Conservation (phyloP, 2,113 vertebrate genomes). For the Hepsetus odoe region DNA sequence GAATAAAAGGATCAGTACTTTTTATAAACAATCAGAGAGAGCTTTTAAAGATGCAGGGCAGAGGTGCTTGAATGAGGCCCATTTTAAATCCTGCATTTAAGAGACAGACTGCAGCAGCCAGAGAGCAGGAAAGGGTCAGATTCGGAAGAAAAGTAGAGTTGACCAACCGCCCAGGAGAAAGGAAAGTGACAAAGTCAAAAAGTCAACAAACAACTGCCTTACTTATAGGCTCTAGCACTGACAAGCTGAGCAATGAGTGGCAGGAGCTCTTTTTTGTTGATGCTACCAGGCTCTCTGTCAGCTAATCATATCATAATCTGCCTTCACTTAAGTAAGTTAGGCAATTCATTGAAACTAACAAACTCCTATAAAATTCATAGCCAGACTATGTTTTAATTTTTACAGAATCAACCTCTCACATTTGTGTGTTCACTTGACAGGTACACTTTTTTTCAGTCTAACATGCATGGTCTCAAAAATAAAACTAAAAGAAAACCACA, state of each 20-base stretch:
- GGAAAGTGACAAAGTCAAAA: not conserved
- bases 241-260: slow-evolving; percentile 10
- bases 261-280: too few relatives aligned
- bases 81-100: slow-evolving; percentile 47
- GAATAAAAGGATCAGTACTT: slow-evolving; percentile 2
- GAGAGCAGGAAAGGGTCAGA: not conserved
- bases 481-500: too few relatives aligned
- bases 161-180: not conserved
- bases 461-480: too few relatives aligned
- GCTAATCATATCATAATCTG: too few relatives aligned
- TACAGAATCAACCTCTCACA: too few relatives aligned
- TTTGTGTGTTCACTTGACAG: too few relatives aligned
- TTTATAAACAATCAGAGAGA: slow-evolving; percentile 17
- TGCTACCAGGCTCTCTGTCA: too few relatives aligned
- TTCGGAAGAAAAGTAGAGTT: not conserved
- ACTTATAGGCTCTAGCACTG: not conserved
- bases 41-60: slow-evolving; percentile 26
- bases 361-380: too few relatives aligned
- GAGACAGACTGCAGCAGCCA: slow-evolving; percentile 3
- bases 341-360: too few relatives aligned
- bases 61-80: slow-evolving; percentile 20
- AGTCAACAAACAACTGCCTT: not conserved
- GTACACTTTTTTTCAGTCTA: too few relatives aligned
- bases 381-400: too few relatives aligned
- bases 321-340: too few relatives aligned